Conservation (phyloP, 2,113 vertebrate species). For the Bucco capensis region DNA sequence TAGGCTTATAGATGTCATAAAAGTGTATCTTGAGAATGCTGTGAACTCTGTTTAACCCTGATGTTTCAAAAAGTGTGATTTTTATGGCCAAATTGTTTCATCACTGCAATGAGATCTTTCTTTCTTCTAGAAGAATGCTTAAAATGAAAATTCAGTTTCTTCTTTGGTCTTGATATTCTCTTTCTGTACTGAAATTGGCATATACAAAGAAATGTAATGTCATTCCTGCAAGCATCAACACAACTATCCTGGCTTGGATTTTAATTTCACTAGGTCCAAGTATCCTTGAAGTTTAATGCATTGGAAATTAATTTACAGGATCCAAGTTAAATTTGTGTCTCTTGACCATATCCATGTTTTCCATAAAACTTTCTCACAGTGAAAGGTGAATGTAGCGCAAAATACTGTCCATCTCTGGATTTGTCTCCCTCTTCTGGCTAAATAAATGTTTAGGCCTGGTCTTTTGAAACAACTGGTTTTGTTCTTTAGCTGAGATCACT, state of each 20-base stretch:
- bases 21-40: constrained; percentile 57
- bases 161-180: neutral
- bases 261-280: neutral
- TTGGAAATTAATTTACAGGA: neutral
- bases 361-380: neutral
- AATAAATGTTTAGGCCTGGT: neutral
- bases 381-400: neutral
- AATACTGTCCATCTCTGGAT: neutral
- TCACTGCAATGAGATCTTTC: neutral
- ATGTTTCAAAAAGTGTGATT: constrained; percentile 55
- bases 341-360: neutral
- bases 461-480: neutral
- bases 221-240: neutral
- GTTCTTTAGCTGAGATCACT: neutral
- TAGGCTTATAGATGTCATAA: constrained; percentile 60
- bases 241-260: neutral
- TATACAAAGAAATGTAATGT: neutral
- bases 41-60: constrained; percentile 61
- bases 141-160: neutral
- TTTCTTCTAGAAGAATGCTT: neutral
- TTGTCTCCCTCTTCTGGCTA: constrained; percentile 50
- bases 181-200: neutral
- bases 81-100: constrained; percentile 20
- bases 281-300: neutral
- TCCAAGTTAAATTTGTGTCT: neutral